Evolutionary conservation across 2,888 invertebrate genomes (phyloP).

Genomic region (Spatulosminthurus flaviceps): DNA sequence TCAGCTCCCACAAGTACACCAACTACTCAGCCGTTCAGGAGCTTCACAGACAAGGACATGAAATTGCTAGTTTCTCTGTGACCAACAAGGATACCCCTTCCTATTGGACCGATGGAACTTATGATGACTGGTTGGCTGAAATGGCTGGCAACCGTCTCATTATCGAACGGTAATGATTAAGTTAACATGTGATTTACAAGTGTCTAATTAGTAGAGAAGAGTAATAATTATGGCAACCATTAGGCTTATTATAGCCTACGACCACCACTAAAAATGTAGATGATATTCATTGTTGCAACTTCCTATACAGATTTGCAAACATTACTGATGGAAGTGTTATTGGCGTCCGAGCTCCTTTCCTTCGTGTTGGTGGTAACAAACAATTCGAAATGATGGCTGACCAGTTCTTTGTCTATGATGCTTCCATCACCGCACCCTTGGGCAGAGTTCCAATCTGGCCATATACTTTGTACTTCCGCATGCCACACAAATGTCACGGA

Average conservation of each 20-base stretch:
- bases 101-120: constrained; percentile 85
- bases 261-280: too few species aligned
- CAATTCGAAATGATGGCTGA: constrained; percentile 98
- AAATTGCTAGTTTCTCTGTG: constrained; percentile 82
- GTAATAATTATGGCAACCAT: too few species aligned
- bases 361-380: constrained; percentile 92
- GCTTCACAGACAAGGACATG: constrained; percentile 78
- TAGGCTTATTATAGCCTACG: too few species aligned
- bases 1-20: constrained; percentile 86
- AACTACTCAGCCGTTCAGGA: constrained; percentile 54
- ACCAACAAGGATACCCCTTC: constrained; percentile 92
- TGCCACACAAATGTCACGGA: constrained; percentile 94
- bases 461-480: constrained; percentile 96
- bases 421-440: constrained; percentile 90
- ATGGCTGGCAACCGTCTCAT: constrained; percentile 92
- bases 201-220: too few species aligned
- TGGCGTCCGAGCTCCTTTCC: constrained; percentile 86
- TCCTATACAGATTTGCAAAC: constrained; percentile 80
- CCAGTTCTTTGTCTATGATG: constrained; percentile 89
- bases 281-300: too few species aligned
- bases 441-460: constrained; percentile 96
- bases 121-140: constrained; percentile 93
- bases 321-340: constrained; percentile 91
- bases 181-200: too few species aligned
- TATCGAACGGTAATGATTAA: constrained; percentile 70